phyloP scores from a whole-genome alignment of 2,797 vertebrate genomes.

The Nasua narica region DNA sequence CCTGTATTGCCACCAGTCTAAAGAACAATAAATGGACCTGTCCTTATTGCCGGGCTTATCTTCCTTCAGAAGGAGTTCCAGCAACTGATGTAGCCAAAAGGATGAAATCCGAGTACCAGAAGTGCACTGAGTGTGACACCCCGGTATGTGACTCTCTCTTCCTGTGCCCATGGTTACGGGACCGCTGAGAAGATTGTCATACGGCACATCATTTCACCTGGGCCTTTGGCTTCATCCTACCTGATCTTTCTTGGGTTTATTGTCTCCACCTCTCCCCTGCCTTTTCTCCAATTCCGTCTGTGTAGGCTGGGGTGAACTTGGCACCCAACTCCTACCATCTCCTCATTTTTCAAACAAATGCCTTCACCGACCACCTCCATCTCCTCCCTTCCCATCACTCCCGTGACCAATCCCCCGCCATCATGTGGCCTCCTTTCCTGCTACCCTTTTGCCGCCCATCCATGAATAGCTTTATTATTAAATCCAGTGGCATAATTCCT shows the following conservation, averaged over 20 bases:
- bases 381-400: not conserved
- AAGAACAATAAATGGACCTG: conserved; percentile 71
- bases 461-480: not conserved
- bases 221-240: not conserved
- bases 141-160: conserved; percentile 57
- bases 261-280: not conserved
- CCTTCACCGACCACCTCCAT: not conserved
- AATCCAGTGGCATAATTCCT: not conserved
- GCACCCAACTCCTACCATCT: not conserved
- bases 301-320: not conserved
- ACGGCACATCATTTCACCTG: not conserved
- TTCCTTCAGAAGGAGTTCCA: conserved; percentile 78
- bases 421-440: not conserved
- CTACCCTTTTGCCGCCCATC: not conserved
- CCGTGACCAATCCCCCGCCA: accelerated
- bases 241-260: not conserved
- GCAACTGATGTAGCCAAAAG: conserved; percentile 75
- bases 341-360: not conserved
- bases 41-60: conserved; percentile 73
- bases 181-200: not conserved
- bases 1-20: conserved; percentile 76
- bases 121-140: conserved; percentile 75
- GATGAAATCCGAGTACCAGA: conserved; percentile 73
- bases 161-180: not conserved
- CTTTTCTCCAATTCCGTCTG: not conserved